These are phyloP conservation scores for Gryon sp. DNA, from an alignment of 1,140 invertebrate species.

Conservation along the genomic window DNA sequence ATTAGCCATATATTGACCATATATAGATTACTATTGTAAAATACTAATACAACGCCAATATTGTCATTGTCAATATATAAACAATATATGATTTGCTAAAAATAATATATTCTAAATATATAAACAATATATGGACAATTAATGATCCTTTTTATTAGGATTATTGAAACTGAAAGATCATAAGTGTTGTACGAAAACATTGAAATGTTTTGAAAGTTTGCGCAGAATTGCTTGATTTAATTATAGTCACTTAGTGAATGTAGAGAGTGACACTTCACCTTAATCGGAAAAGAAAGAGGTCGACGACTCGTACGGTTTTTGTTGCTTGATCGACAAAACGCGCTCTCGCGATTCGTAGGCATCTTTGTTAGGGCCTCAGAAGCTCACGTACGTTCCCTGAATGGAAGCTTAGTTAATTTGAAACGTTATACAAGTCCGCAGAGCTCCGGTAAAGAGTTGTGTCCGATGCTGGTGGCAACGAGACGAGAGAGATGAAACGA, in stretches of 20 bases:
- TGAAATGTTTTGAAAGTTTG: conserved; percentile 32
- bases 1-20: no score
- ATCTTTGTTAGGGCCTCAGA: conserved; percentile 48
- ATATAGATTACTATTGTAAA: no score
- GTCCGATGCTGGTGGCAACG: conserved; percentile 56
- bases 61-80: no score
- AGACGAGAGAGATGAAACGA: conserved; percentile 23
- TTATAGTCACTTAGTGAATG: conserved; percentile 54
- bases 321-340: conserved; percentile 56
- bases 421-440: conserved; percentile 66
- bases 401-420: conserved; percentile 68
- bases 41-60: no score
- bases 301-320: conserved; percentile 59
- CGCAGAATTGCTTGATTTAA: conserved; percentile 47
- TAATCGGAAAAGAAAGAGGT: conserved; percentile 60
- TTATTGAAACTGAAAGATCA: no score
- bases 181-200: not conserved
- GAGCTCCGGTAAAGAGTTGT: conserved; percentile 49
- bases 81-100: no score
- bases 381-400: conserved; percentile 68
- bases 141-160: no score
- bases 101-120: no score
- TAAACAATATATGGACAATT: no score
- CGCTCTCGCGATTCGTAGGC: conserved; percentile 47
- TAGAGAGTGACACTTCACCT: conserved; percentile 58